Percentiles rank a stretch among this genome's conserved stretches.
Conservation (phyloP, 2,113 vertebrate genomes). For the Anguilla japonica region DNA sequence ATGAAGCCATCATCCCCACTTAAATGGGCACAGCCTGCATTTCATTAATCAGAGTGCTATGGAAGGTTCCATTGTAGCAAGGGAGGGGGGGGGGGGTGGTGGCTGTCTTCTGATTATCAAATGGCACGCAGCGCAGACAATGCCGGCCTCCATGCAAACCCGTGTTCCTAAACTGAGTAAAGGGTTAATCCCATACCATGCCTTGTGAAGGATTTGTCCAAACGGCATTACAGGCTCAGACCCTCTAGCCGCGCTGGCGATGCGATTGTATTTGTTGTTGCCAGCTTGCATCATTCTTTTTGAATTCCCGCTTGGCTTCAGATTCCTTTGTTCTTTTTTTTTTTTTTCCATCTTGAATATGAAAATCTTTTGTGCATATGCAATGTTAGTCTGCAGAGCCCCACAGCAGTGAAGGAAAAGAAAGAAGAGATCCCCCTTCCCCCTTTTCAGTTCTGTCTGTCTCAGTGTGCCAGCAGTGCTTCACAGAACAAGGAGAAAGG, state of each 20-base stretch:
- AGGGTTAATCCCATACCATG: background rate
- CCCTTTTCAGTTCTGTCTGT: conserved; percentile 9
- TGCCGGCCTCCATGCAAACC: background rate
- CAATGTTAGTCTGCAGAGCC: background rate
- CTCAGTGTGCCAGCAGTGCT: background rate
- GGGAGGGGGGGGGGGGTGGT: no score
- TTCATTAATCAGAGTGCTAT: conserved; percentile 16
- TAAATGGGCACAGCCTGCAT: background rate
- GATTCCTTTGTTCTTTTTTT: background rate
- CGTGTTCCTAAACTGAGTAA: background rate
- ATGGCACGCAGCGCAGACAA: background rate
- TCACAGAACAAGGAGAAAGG: background rate
- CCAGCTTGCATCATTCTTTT: conserved; percentile 10
- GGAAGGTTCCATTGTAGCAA: background rate
- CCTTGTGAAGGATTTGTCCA: background rate
- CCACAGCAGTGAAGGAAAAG: background rate
- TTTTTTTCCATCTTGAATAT: background rate
- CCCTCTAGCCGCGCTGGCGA: background rate
- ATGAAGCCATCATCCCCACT: conserved; percentile 6
- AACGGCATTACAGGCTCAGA: background rate
- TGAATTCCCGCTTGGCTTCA: background rate
- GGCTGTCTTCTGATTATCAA: background rate
- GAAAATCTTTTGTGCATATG: background rate
- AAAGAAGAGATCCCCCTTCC: background rate
- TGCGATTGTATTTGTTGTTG: background rate